A percentile compares a stretch with the other conserved stretches of the same genome.
Conservation (phyloP, 2,797 vertebrate species). For the Amblyraja radiata region DNA sequence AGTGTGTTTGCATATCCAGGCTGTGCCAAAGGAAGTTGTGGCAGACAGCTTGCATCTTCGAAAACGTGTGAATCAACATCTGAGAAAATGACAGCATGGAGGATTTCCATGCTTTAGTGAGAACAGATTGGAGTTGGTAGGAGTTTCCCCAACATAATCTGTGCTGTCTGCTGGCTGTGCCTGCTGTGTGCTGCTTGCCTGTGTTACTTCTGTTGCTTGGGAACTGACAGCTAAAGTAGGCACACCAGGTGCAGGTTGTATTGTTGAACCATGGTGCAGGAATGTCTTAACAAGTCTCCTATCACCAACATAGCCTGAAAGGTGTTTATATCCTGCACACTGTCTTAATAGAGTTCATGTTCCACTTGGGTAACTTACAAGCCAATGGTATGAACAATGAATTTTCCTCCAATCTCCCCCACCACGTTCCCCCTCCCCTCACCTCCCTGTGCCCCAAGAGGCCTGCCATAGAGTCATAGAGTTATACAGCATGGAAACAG, state of each 20-base stretch:
- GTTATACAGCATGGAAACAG: too few relatives aligned
- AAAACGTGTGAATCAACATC: conserved; percentile 9
- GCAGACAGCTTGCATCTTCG: background rate
- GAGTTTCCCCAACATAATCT: conserved; percentile 17
- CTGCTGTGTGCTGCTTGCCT: background rate
- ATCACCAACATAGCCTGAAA: background rate
- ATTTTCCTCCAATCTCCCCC: too few relatives aligned
- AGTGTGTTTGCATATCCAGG: background rate
- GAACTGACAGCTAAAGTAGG: background rate
- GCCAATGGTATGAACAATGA: too few relatives aligned
- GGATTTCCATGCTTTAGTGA: conserved; percentile 29
- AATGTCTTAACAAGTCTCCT: background rate
- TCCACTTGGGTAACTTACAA: background rate
- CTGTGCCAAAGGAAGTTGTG: conserved; percentile 6
- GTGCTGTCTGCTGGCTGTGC: background rate
- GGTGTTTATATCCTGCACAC: background rate
- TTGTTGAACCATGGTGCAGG: background rate
- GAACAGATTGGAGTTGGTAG: conserved; percentile 31
- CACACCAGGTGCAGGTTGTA: background rate
- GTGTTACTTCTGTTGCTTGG: background rate
- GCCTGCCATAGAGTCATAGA: too few relatives aligned
- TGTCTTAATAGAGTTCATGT: background rate
- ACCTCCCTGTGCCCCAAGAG: too few relatives aligned
- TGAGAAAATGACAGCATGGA: background rate
- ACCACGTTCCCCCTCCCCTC: too few relatives aligned